These are phyloP conservation scores for Eilema sororculum DNA, from an alignment of 2,888 invertebrate genomes.

Conservation along the genomic window DNA sequence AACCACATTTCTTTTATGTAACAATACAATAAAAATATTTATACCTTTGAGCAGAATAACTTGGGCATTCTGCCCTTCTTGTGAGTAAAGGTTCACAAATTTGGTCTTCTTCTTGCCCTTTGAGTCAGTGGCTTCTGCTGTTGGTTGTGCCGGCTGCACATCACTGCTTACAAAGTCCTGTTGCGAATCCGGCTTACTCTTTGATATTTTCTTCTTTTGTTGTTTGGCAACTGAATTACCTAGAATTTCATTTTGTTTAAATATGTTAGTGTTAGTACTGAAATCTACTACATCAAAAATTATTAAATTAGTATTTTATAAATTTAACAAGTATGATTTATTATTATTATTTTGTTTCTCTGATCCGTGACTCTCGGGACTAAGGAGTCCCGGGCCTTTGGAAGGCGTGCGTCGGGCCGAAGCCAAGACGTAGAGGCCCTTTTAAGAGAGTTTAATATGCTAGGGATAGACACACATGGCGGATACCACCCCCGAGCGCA, in stretches of 20 bases:
- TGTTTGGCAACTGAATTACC: conserved; percentile 65
- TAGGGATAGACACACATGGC: no score
- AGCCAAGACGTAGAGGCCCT: no score
- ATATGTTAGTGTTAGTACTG: no score
- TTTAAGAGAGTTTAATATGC: no score
- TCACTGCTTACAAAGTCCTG: conserved; percentile 62
- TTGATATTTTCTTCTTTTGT: conserved; percentile 80
- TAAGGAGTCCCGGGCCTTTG: no score
- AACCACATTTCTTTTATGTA: no score
- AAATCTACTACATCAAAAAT: no score
- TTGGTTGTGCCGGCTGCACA: conserved; percentile 31
- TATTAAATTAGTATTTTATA: neutral
- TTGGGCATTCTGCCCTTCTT: conserved; percentile 89
- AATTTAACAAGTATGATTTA: neutral
- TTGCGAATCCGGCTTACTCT: conserved; percentile 65
- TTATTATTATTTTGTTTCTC: no score
- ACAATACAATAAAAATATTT: neutral
- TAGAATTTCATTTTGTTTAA: conserved; percentile 49
- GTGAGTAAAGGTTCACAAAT: conserved; percentile 91
- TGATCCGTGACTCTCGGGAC: no score
- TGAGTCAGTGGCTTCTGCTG: conserved; percentile 53
- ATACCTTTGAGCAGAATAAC: conserved; percentile 85
- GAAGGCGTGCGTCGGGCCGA: no score
- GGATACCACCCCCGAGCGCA: no score
- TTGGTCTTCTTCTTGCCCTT: conserved; percentile 89